Base-by-base conservation (phyloP, 2,888 invertebrate genomes). In the Microctonus aethiopoides region DNA sequence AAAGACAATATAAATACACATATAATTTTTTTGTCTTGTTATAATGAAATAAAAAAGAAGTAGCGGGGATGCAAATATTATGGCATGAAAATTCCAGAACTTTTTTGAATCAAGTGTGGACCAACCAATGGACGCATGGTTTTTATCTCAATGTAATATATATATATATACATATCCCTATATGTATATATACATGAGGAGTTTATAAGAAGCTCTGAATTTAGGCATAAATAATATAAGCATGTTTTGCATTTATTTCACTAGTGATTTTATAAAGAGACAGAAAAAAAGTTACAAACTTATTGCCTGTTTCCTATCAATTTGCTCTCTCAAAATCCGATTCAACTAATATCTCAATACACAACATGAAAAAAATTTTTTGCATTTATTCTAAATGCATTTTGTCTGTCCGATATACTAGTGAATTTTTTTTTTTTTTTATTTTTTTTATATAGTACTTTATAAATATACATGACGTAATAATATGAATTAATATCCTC, bases 121-220 rank as follows among this genome's bases (percentile, higher is more conserved):
- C 74, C 75, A 75, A 75, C 73, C 73, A 76, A 72, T 79, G 75
- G 77, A 76, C 75, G 85, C 84, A 84, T 84, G 84, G 78, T 81
- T 82, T 84, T 84, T 54, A 54, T 26, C 26, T 34, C 72, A 52
- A 71, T 74, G 73, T 74, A 71, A 73, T 67, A 71, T 68, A 65
- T 20, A 61, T 57, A 70, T 46, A 16, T 7, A 29, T 29, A 29
- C 29, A n/a, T n/a, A n/a, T n/a, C n/a, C n/a, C n/a, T n/a, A 46
- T 46, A 6, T 46, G 1, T 20, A 16, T 46, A 6, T 46, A 6
- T 20, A 46, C n/a, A n/a, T 46, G 16, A 46, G 16, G 16, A 46
- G 46, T 65, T 72, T 60, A 69, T 63, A 65, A 71, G 68, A 76
- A 76, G 78, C 75, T 78, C 74, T 67, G 67, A 68, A 73, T 75